A percentile compares a stretch with the other conserved stretches of the same genome.
Evolutionary conservation across 2,113 vertebrate genomes (phyloP).

Genomic region (Phylloscopus trochilus): DNA sequence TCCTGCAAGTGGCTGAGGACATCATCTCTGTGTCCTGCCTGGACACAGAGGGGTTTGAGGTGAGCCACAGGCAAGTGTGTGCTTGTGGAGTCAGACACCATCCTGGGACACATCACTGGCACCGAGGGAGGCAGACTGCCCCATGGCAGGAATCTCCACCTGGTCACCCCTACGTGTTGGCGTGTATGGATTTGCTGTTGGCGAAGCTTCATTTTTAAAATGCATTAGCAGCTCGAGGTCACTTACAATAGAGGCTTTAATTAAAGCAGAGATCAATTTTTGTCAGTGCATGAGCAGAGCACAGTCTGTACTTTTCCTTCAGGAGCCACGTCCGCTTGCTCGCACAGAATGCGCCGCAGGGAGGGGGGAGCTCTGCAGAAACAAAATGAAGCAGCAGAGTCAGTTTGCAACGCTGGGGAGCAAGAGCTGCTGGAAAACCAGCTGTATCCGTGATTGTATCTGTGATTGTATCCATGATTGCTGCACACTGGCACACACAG

Average conservation of each 20-base stretch:
- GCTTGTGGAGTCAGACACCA: accelerated
- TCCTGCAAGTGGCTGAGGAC: neutral
- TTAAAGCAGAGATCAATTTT: slow-evolving; percentile 68
- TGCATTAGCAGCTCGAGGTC: slow-evolving; percentile 56
- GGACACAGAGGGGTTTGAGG: neutral
- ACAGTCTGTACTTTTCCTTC: slow-evolving; percentile 62
- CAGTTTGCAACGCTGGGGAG: accelerated
- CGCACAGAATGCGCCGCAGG: neutral
- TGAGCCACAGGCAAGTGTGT: accelerated
- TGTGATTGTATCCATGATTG: neutral
- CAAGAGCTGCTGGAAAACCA: neutral
- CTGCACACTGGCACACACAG: accelerated
- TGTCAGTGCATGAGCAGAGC: slow-evolving; percentile 48
- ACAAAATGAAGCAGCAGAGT: neutral
- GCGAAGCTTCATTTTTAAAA: slow-evolving; percentile 15
- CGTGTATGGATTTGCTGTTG: neutral
- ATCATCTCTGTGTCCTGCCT: neutral
- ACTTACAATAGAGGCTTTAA: slow-evolving; percentile 63
- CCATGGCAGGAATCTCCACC: neutral
- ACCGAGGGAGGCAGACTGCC: neutral
- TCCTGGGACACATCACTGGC: accelerated
- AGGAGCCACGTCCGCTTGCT: neutral
- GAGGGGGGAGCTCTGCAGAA: slow-evolving; percentile 18
- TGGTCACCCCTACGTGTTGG: neutral
- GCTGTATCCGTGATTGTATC: neutral